phyloP scores from a whole-genome alignment of 1,140 invertebrate species.

The Nasonia giraulti region DNA sequence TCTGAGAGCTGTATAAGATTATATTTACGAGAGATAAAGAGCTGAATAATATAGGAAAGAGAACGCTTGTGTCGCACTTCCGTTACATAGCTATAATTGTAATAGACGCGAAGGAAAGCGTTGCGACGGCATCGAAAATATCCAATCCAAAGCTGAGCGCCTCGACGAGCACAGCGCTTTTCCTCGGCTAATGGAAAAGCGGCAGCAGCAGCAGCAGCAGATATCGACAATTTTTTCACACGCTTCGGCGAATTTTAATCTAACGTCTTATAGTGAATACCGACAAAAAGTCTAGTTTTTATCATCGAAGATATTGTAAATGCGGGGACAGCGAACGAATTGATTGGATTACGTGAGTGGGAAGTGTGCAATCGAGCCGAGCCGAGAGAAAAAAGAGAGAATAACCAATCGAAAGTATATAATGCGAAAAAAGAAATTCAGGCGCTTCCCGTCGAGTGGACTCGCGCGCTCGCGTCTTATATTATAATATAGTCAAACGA shows the following conservation, averaged over 20 bases:
- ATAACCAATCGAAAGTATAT: constrained; percentile 10
- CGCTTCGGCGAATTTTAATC: not conserved
- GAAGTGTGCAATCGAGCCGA: not conserved
- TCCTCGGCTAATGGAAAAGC: not conserved
- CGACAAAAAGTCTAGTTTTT: not conserved
- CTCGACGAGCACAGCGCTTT: constrained; percentile 1
- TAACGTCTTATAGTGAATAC: not conserved
- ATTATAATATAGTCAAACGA: not conserved
- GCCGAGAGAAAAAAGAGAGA: not conserved
- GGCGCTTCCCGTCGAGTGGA: constrained; percentile 29
- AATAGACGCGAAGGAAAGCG: not conserved
- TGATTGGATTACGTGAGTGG: not conserved
- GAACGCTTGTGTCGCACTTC: not conserved
- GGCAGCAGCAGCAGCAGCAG: not conserved
- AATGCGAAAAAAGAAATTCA: constrained; percentile 28
- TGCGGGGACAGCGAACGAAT: too few relatives aligned
- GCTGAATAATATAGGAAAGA: not conserved
- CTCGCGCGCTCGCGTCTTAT: not conserved
- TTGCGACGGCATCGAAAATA: not conserved
- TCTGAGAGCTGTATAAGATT: not conserved
- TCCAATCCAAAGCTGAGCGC: not conserved
- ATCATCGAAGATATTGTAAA: not conserved
- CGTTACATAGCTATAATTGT: not conserved
- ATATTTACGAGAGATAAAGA: not conserved
- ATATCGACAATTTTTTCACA: not conserved